Conservation (phyloP, 92 coral and sea anemone species). For the Zoanthus gigantus region DNA sequence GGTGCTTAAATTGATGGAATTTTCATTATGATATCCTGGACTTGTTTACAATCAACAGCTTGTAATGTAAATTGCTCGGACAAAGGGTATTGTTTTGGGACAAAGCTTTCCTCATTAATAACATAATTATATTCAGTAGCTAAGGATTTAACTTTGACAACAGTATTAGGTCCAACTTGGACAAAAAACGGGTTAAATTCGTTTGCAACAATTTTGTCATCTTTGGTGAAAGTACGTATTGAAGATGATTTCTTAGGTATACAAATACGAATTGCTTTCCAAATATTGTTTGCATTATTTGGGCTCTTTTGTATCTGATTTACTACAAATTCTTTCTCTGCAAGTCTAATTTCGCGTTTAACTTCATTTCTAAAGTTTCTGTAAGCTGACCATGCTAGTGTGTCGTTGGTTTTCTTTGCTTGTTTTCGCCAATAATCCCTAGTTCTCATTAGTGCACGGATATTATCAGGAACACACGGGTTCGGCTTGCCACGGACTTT, state of each 20-base stretch:
- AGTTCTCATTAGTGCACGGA: conserved; percentile 27
- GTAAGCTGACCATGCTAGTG: conserved; percentile 54
- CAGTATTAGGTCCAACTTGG: too few species aligned
- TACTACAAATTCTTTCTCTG: conserved; percentile 28
- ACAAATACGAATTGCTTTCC: neutral
- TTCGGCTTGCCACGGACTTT: conserved; percentile 33
- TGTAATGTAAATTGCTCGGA: too few species aligned
- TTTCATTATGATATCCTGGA: too few species aligned
- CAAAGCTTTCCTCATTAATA: too few species aligned
- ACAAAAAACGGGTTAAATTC: too few species aligned
- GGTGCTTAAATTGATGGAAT: too few species aligned
- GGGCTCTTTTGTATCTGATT: conserved; percentile 4
- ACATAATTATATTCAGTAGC: too few species aligned
- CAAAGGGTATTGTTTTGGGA: too few species aligned
- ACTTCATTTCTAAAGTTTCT: conserved; percentile 51
- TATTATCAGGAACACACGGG: conserved; percentile 46
- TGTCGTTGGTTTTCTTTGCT: conserved; percentile 50
- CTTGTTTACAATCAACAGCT: too few species aligned
- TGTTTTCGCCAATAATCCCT: conserved; percentile 55
- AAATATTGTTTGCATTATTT: neutral
- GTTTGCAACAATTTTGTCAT: neutral
- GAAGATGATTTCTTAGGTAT: neutral
- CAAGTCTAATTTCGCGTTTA: conserved; percentile 53
- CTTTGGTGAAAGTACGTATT: neutral
- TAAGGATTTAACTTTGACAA: too few species aligned